Evolutionary conservation across 2,888 invertebrate genomes (phyloP).

Genomic region (Xestobium rufovillosum): DNA sequence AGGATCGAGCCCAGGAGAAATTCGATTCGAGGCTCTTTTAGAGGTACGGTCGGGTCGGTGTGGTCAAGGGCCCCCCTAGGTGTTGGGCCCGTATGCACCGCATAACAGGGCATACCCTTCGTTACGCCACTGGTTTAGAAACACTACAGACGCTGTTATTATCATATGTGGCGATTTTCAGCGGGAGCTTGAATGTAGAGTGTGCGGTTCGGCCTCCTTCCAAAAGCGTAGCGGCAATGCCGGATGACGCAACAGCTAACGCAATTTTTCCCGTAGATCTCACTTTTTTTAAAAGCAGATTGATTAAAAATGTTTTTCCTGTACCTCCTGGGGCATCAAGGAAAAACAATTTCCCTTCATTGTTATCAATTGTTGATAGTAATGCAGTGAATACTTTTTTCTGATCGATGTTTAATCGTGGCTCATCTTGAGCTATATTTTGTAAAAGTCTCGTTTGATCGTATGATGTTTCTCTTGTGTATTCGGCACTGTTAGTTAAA

Average conservation of each 20-base stretch:
- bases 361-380: no score
- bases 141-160: no score
- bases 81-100: no score
- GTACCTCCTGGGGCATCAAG: no score
- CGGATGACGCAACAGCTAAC: conserved; percentile 37
- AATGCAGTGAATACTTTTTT: conserved; percentile 9
- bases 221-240: conserved; percentile 38
- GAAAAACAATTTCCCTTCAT: conserved; percentile 11
- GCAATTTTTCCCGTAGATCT: conserved; percentile 26
- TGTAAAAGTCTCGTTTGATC: conserved; percentile 14
- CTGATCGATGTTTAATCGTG: conserved; percentile 7
- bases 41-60: no score
- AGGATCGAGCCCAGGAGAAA: no score
- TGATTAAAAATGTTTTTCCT: conserved; percentile 15
- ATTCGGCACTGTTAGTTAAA: no score
- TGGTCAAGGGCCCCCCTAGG: no score
- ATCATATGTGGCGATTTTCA: conserved; percentile 24
- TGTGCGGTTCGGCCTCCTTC: conserved; percentile 36
- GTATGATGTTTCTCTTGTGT: conserved; percentile 15
- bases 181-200: conserved; percentile 32
- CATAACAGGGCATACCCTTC: no score
- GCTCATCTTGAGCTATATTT: conserved; percentile 14
- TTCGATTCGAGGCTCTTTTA: no score
- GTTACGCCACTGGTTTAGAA: no score
- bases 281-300: conserved; percentile 19